A percentile compares a stretch with the other conserved stretches of the same genome.
Evolutionary conservation across 2,797 vertebrate species (phyloP).

Genomic region (Acrossocheilus fasciatus): DNA sequence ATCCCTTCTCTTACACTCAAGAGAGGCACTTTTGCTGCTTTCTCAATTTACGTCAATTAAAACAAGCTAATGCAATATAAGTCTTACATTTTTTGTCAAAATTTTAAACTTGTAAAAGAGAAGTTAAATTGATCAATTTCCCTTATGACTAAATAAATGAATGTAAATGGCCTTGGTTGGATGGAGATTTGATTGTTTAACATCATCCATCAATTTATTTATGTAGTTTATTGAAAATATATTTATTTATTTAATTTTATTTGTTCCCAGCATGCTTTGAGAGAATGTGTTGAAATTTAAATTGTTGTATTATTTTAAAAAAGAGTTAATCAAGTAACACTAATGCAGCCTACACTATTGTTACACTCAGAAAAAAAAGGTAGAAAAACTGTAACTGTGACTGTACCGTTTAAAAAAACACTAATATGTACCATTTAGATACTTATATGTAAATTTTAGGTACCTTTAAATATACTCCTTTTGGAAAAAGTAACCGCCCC

Average conservation of each 20-base stretch:
- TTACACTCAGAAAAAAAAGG: too few relatives aligned
- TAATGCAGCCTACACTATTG: not conserved
- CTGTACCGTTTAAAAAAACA: too few relatives aligned
- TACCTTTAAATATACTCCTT: not conserved
- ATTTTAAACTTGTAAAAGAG: not conserved
- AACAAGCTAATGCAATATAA: not conserved
- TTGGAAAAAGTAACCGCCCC: not conserved
- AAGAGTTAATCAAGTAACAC: not conserved
- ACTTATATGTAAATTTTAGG: not conserved
- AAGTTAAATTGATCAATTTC: not conserved
- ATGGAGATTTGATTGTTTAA: not conserved
- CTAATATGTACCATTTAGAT: too few relatives aligned
- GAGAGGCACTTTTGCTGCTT: not conserved
- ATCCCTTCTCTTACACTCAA: constrained; percentile 53
- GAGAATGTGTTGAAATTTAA: not conserved
- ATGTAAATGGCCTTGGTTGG: not conserved
- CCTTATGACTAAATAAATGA: not conserved
- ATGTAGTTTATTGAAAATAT: not conserved
- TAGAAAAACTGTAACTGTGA: too few relatives aligned
- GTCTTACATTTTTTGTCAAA: not conserved
- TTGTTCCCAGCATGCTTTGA: not conserved
- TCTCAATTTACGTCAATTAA: not conserved
- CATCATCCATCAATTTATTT: not conserved
- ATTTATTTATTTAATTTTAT: not conserved
- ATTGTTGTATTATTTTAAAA: not conserved